Evolutionary conservation across 2,113 vertebrate species (phyloP).

Genomic region (Xiphophorus maculatus): DNA sequence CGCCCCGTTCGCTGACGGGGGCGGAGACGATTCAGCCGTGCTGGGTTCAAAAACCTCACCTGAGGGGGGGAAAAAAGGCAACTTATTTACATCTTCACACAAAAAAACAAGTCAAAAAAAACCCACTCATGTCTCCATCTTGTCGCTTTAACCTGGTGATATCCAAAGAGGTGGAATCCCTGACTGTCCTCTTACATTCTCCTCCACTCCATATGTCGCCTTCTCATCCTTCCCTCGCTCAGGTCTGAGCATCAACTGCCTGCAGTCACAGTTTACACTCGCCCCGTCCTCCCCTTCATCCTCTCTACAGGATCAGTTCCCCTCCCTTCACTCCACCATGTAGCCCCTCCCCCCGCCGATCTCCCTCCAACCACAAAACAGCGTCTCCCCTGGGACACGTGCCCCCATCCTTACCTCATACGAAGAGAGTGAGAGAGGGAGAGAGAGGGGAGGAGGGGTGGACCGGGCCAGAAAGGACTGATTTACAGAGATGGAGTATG

Average conservation of each 20-base stretch:
- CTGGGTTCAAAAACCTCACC: constrained; percentile 85
- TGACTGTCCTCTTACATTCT: constrained; percentile 61
- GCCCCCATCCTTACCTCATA: constrained; percentile 60
- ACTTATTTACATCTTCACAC: constrained; percentile 30
- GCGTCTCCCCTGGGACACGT: constrained; percentile 65
- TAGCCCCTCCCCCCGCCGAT: constrained; percentile 54
- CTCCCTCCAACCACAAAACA: constrained; percentile 57
- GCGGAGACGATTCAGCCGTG: constrained; percentile 65
- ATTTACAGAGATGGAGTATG: constrained; percentile 21
- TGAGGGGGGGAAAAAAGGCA: constrained; percentile 51
- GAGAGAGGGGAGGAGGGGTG: not conserved
- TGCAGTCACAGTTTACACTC: constrained; percentile 69
- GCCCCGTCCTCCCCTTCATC: constrained; percentile 52
- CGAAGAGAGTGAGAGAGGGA: constrained; percentile 13
- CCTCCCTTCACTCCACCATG: constrained; percentile 29
- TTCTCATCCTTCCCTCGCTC: constrained; percentile 41
- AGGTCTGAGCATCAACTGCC: constrained; percentile 67
- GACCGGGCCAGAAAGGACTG: constrained; percentile 20
- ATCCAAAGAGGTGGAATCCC: constrained; percentile 28
- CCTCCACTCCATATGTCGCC: constrained; percentile 47
- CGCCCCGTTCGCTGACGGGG: constrained; percentile 71
- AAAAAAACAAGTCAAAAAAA: constrained; percentile 15
- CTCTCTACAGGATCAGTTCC: constrained; percentile 40
- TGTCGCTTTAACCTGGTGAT: constrained; percentile 24
- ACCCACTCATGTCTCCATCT: constrained; percentile 30